Conservation (phyloP, 2,113 vertebrate genomes). For the Setophaga coronata region DNA sequence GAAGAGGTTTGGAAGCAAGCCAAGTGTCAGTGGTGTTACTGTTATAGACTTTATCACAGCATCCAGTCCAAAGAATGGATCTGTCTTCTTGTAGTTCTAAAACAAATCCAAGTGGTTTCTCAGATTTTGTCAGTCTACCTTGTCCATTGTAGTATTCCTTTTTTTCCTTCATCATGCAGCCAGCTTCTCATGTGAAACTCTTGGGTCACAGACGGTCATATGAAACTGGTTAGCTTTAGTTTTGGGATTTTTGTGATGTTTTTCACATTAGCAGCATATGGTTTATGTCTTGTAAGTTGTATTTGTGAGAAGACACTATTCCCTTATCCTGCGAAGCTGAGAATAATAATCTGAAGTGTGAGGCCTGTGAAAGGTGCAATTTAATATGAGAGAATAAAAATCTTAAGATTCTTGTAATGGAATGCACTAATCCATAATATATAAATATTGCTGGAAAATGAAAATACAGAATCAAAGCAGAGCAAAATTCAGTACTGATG, state of each 20-base stretch:
- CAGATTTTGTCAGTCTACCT: background rate
- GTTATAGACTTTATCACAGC: background rate
- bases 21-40: background rate
- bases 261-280: background rate
- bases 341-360: background rate
- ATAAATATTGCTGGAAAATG: background rate
- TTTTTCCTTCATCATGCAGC: background rate
- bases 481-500: background rate
- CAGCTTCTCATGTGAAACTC: background rate
- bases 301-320: background rate
- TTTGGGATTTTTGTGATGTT: background rate
- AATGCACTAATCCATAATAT: background rate
- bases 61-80: background rate
- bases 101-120: background rate
- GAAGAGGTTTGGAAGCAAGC: constrained; percentile 9
- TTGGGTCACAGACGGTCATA: fast-evolving
- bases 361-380: background rate
- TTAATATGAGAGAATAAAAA: background rate
- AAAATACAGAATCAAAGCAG: background rate
- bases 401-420: background rate
- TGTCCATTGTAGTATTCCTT: background rate
- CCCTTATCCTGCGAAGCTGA: background rate
- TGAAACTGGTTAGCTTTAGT: background rate
- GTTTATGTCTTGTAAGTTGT: background rate
- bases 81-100: background rate